Base-by-base conservation (phyloP, 2,888 invertebrate species). In the Platycnemis pennipes region DNA sequence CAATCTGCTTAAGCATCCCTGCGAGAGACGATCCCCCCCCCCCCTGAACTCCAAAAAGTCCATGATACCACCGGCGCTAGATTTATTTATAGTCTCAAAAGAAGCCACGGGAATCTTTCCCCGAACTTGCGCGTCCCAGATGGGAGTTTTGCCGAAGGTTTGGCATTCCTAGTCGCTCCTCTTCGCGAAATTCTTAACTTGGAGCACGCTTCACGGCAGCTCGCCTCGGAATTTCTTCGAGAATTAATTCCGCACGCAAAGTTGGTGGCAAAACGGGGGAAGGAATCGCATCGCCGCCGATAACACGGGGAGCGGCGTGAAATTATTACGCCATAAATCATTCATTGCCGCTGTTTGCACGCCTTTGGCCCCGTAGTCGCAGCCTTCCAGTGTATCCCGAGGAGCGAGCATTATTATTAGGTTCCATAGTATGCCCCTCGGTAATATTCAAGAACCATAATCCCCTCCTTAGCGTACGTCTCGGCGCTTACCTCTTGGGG, bases 61-160 rank as follows among this genome's bases (percentile, higher is more conserved):
- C 77, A 77, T 77, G 37, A 77, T 77, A 26, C 77, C 77, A 26
- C 77, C 77, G 37, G 77, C 37, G 77, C 37, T 77, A 37, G 77
- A 77, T 77, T 77, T 77, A 77, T 77, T 77, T 77, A 77, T 77
- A 77, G 77, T 37, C 77, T 37, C n/a, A 77, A 77, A 63, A 77
- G 77, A 77, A 77, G 77, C 37, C 37, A 37, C 77, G 37, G 37
- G n/a, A 77, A 77, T 77, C 77, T 77, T 77, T 77, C 77, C 77
- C 31, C 37, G 37, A 77, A 77, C 77, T 77, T 77, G 31, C 37
- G 31, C 77, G 77, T 77, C 3, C 77, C n/a, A n/a, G n/a, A 37
- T 16, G 77, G 77, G 63, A 63, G 77, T 31, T n/a, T 77, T 26
- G 37, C 37, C 2, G 77, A 37, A 37, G 77, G 77, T 77, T 77